Percentiles rank a stretch among this genome's conserved stretches.
phyloP scores from a whole-genome alignment of 2,797 vertebrate species.

The Neomorphus geoffroyi region DNA sequence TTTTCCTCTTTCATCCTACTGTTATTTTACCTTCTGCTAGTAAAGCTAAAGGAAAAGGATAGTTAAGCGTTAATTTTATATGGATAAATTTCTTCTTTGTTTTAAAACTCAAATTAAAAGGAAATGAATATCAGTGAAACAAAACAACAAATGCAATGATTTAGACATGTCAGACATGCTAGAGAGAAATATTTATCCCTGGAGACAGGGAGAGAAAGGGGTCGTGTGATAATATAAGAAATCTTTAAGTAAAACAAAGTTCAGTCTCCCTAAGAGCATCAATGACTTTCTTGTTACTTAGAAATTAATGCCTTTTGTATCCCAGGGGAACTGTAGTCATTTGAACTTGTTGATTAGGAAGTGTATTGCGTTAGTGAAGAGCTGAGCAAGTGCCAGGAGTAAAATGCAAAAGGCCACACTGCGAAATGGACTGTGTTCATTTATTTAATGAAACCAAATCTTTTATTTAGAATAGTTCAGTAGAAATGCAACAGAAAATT shows the following conservation, averaged over 20 bases:
- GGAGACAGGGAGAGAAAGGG: background rate
- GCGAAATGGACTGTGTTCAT: background rate
- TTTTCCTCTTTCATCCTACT: background rate
- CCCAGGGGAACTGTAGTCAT: background rate
- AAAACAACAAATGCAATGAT: background rate
- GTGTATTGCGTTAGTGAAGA: background rate
- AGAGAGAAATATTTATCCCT: background rate
- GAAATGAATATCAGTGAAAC: background rate
- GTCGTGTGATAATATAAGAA: background rate
- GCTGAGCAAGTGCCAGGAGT: background rate
- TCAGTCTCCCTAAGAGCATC: background rate
- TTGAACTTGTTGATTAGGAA: slow-evolving; percentile 1
- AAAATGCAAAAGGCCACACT: background rate
- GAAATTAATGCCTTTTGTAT: background rate
- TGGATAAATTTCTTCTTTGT: slow-evolving; percentile 2
- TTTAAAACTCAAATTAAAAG: slow-evolving; percentile 1
- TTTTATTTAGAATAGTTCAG: background rate
- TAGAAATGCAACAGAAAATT: background rate
- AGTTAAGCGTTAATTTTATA: background rate
- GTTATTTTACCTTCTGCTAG: background rate
- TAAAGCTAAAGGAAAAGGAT: background rate
- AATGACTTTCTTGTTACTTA: background rate
- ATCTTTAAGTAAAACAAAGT: background rate
- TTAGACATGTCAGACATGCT: background rate
- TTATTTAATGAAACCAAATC: background rate